These are phyloP conservation scores for Phataginus tricuspis DNA, from an alignment of 2,797 vertebrate genomes.

Conservation along the genomic window DNA sequence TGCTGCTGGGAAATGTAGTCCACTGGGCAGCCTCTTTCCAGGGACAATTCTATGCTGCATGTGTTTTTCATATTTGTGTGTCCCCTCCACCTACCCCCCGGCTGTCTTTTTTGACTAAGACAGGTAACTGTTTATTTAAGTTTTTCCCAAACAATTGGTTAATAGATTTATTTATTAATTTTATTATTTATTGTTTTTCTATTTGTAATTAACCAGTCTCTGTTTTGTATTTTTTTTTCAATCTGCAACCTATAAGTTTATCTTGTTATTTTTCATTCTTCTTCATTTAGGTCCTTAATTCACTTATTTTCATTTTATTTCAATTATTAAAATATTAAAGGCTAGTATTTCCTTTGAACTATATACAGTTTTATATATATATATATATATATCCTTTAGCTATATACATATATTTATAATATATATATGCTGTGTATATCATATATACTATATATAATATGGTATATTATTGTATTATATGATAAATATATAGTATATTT, in stretches of 20 bases:
- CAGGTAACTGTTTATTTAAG: not conserved
- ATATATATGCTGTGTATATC: no score
- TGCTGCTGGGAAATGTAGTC: not conserved
- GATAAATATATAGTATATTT: not conserved
- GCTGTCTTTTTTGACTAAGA: not conserved
- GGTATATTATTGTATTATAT: not conserved
- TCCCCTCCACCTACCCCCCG: no score
- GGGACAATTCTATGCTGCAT: not conserved
- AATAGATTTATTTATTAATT: not conserved
- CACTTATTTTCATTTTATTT: not conserved
- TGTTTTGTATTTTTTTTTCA: not conserved
- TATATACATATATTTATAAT: not conserved
- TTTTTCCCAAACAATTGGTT: not conserved
- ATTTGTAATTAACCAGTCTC: not conserved
- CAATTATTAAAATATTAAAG: not conserved
- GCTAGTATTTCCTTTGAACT: not conserved
- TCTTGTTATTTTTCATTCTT: not conserved
- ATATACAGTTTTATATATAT: not conserved
- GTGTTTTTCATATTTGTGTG: not conserved
- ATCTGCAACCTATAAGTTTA: not conserved
- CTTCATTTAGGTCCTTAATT: not conserved
- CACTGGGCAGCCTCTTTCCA: not conserved
- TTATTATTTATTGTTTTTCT: not conserved
- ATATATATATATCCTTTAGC: not conserved
- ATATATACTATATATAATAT: no score